Conservation (phyloP, 92 coral and sea anemone genomes). For the Epizoanthus stellaris region DNA sequence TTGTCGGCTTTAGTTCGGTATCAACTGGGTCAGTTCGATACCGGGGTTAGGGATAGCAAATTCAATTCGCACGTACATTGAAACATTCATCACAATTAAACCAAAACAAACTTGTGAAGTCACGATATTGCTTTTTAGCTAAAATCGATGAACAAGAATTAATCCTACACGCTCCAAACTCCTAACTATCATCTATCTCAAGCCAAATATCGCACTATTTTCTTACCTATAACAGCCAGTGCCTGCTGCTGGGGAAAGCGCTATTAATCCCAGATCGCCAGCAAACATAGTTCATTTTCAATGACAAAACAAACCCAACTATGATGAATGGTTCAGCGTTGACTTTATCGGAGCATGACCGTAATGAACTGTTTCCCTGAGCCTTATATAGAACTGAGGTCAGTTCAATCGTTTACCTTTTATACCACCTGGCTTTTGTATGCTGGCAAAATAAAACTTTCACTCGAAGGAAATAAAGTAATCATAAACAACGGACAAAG, state of each 20-base stretch:
- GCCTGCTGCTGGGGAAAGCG: neutral
- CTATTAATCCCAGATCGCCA: neutral
- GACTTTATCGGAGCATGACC: neutral
- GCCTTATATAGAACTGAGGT: neutral
- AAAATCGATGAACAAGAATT: neutral
- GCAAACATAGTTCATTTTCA: neutral
- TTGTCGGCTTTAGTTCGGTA: neutral
- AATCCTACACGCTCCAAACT: neutral
- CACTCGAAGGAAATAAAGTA: neutral
- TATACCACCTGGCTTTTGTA: constrained; percentile 27
- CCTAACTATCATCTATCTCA: neutral
- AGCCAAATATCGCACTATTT: neutral
- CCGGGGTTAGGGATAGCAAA: neutral
- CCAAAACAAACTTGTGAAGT: constrained; percentile 39
- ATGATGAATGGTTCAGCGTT: constrained; percentile 13
- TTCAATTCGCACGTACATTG: constrained; percentile 16
- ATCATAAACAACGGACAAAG: constrained; percentile 12
- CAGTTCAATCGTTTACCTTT: neutral
- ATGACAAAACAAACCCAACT: neutral
- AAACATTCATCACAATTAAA: constrained; percentile 12
- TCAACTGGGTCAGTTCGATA: neutral
- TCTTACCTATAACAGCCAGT: neutral
- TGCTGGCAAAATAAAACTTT: constrained; percentile 17
- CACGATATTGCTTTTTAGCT: constrained; percentile 23
- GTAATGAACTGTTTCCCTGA: constrained; percentile 7